Evolutionary conservation across 2,888 invertebrate genomes (phyloP).

Genomic region (Watsonalla binaria): DNA sequence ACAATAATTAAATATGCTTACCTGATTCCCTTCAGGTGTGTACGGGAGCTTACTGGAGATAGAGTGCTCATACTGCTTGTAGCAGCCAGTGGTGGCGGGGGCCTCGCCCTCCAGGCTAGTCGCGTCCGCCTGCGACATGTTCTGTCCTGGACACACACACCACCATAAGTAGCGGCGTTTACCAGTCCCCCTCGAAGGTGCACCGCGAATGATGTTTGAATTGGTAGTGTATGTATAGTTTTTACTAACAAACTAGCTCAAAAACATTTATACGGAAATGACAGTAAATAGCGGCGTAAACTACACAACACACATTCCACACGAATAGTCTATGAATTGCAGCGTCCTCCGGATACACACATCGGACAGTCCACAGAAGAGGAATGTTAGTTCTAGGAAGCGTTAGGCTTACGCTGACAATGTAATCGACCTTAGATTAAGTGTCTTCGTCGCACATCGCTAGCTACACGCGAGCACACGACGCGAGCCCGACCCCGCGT

Average conservation of each 20-base stretch:
- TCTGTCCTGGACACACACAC: slow-evolving; percentile 88
- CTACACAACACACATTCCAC: slow-evolving; percentile 76
- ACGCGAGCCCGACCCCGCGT: slow-evolving; percentile 69
- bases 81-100: slow-evolving; percentile 87
- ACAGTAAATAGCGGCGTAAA: slow-evolving; percentile 63
- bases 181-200: slow-evolving; percentile 37
- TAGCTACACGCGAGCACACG: slow-evolving; percentile 58
- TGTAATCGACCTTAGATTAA: slow-evolving; percentile 75
- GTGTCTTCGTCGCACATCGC: slow-evolving; percentile 77
- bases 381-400: slow-evolving; percentile 69
- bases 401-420: slow-evolving; percentile 78
- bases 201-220: slow-evolving; percentile 40
- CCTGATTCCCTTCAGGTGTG: slow-evolving; percentile 60
- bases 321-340: slow-evolving; percentile 66
- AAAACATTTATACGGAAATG: slow-evolving; percentile 50
- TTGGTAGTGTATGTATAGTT: slow-evolving; percentile 25
- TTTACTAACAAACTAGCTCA: slow-evolving; percentile 32
- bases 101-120: slow-evolving; percentile 89
- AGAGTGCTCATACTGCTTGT: slow-evolving; percentile 87
- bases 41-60: slow-evolving; percentile 62
- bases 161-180: slow-evolving; percentile 70
- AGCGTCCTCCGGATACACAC: slow-evolving; percentile 75
- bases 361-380: slow-evolving; percentile 66
- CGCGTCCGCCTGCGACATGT: slow-evolving; percentile 92
- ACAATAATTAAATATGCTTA: slow-evolving; percentile 27